Base-by-base conservation (phyloP, 2,888 invertebrate genomes). In the Erpobdella octoculata region DNA sequence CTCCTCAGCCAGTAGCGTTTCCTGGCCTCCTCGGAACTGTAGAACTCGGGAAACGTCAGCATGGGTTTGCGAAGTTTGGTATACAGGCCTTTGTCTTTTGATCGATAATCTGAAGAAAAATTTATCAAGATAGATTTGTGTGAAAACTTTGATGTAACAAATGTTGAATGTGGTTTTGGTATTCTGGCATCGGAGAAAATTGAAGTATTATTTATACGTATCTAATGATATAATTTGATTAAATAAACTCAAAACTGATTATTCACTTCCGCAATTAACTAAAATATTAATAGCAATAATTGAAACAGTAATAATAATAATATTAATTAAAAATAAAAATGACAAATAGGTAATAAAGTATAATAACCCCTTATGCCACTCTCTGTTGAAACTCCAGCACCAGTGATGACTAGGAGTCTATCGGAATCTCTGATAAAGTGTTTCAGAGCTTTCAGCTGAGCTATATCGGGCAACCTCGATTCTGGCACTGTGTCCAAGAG, bases 321-420 rank as follows among this genome's bases (percentile, higher is more conserved):
- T n/a, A n/a, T n/a, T n/a, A n/a, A n/a, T n/a, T n/a, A n/a, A n/a
- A n/a, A n/a, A n/a, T n/a, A n/a, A n/a, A n/a, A n/a, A n/a, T n/a
- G n/a, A n/a, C n/a, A n/a, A n/a, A n/a, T n/a, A n/a, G n/a, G n/a
- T n/a, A n/a, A n/a, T n/a, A n/a, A n/a, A n/a, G n/a, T n/a, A n/a
- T n/a, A n/a, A 18, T 71, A 67, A 66, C 74, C 76, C 48, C 83
- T 83, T 48, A 83, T 83, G 15, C 83, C 83, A 78, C 81, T 81
- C 87, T 97, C 96, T 1, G 96, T 97, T 0, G 96, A 96, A 78
- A 96, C 89, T 37, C 96, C 97, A 76, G 96, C 96, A 18, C 97
- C 97, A 69, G 93, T 93, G 61, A 95, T 80, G 25, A 91, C 86
- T 25, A 92, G 85, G n/a, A 86, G 73, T 37, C 76, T 78, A 28